These are phyloP conservation scores for Mohoua ochrocephala DNA, from an alignment of 2,113 vertebrate genomes.

Conservation along the genomic window DNA sequence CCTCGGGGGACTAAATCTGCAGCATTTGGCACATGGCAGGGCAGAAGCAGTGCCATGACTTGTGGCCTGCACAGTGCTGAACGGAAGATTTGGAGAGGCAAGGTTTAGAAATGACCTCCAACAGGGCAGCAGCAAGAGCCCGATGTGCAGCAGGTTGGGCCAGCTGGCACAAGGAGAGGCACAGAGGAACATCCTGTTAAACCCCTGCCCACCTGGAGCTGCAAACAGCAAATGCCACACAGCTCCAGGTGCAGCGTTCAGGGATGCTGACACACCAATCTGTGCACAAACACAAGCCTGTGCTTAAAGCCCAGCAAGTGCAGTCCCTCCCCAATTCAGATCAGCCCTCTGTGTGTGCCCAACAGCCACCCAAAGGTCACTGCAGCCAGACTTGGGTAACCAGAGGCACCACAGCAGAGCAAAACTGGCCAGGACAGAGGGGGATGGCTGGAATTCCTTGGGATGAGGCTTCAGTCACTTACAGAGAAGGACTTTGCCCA, in stretches of 20 bases:
- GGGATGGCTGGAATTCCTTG: neutral
- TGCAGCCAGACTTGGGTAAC: fast-evolving
- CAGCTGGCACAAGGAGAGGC: neutral
- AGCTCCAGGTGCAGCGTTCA: fast-evolving
- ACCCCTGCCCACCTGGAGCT: neutral
- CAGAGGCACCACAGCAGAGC: neutral
- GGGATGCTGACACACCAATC: neutral
- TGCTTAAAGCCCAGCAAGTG: neutral
- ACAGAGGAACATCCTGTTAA: neutral
- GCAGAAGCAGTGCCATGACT: neutral
- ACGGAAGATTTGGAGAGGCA: fast-evolving
- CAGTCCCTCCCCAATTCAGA: neutral
- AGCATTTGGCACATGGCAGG: neutral
- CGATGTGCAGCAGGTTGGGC: neutral
- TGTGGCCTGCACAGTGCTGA: neutral
- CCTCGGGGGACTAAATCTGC: neutral
- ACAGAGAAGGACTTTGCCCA: neutral
- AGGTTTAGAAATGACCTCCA: neutral
- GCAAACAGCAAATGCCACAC: neutral
- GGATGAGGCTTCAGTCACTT: neutral
- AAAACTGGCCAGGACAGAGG: fast-evolving
- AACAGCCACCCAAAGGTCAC: neutral
- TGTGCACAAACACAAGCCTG: fast-evolving
- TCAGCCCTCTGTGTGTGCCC: neutral
- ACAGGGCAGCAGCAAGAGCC: neutral